Base-by-base conservation (phyloP, 2,797 vertebrate species). In the Eospalax fontanierii region DNA sequence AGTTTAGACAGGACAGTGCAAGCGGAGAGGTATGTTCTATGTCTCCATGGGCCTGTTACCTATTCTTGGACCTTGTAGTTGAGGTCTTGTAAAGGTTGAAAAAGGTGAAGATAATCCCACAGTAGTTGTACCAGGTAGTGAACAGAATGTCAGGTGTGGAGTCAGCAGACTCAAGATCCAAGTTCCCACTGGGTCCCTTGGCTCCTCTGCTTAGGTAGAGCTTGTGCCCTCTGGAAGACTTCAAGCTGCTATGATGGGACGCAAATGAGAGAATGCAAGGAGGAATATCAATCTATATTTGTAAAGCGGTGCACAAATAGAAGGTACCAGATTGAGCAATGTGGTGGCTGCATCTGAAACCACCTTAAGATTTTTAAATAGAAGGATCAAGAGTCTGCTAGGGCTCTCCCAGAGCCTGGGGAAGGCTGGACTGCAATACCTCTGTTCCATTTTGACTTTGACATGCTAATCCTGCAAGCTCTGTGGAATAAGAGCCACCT, bases 401-500 rank as follows among this genome's bases (percentile, higher is more conserved):
- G 22, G 73, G 87, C 22, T 40, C 16, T 79, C 40, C 18, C 0
- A 1, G 65, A 40, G 46, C 24, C 28, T 26, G 74, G 46, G 63
- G n/a, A 38, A 74, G 43, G 4, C n/a, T 7, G 28, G 2, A 71
- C 65, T 12, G 59, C 0, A 1, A 22, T 2, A 68, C 79, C 65
- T 71, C 8, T 8, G 7, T 70, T 89, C 68, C 80, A 43, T 57
- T 76, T 83, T 63, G 68, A 83, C 89, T 97, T 95, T 96, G 89
- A 95, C 81, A 91, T 93, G 96, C 92, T 95, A 94, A 97, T 95
- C 8, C 50, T 63, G 65, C 76, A 81, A 2, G 95, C 84, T 92
- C 90, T 0, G 4, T 1, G 66, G 92, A 96, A 38, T 16, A 24
- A 2, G 38, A 82, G 85, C 87, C 97, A 95, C 91, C 91, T 91